Base-by-base conservation (phyloP, 2,888 invertebrate species). In the Pandemis heparana region DNA sequence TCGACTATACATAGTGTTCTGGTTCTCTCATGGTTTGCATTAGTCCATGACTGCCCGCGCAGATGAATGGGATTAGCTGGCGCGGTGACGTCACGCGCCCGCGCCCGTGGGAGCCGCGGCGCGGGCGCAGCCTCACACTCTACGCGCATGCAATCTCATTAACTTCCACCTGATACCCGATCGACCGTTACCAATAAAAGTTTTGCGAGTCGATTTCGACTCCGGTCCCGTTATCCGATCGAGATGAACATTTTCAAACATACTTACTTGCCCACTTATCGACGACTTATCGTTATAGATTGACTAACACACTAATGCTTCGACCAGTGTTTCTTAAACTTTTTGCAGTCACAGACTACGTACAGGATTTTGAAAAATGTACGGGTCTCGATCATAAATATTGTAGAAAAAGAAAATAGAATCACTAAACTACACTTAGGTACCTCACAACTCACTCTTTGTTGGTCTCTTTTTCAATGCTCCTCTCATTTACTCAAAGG, bases 101-200 rank as follows among this genome's bases (percentile, higher is more conserved):
- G 51, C 18, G 51, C 61, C 38, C 61, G 61, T 61, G 61, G 61
- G 61, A 39, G 61, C 59, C 61, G 61, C 61, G 16, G 39, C 39
- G 39, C 61, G 10, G 61, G 16, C 61, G n/a, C 39, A 61, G 51
- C n/a, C 51, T 43, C 51, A 7, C 51, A 53, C 5, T 56, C 4
- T 56, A 56, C 23, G 23, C 23, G 56, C 12, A 23, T 23, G 12
- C 56, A 12, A 23, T 56, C 56, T 56, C 23, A 56, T 56, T 56
- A 56, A 56, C 10, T 23, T 56, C 23, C 62, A 62, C 62, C 39
- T 39, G 41, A 62, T 43, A 43, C 43, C 43, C 43, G 62, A 62
- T 46, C 62, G 62, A 41, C 63, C 63, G 63, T 63, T 63, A 63
- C 43, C 46, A 23, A 63, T 63, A 56, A 56, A 56, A 56, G 23